Evolutionary conservation across 1,140 invertebrate species (phyloP), one percentile per base, ranked within the genome.

Genomic region (Carposina sasakii): DNA sequence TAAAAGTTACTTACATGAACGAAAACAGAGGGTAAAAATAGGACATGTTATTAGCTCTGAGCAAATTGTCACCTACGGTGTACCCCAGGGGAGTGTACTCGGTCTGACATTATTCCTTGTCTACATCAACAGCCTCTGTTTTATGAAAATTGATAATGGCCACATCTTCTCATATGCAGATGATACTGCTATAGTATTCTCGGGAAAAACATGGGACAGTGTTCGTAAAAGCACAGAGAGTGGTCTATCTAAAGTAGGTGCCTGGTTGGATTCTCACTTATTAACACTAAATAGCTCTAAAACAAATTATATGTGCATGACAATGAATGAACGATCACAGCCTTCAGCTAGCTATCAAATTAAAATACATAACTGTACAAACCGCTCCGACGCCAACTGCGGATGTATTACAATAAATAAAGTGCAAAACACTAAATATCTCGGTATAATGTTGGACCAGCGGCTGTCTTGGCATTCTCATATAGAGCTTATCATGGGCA

Each of bases 81-180:
- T 48, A 12, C 46, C 36, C 4, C 46, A 48, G 19, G 46, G 56
- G 1, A 45, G 42, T 52, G 33, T 49, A 12, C 34, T 59, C 10
- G 53, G 53, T 17, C 57, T 53, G 10, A 15, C 48, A 2, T 28
- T 56, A 12, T 59, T 56, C 31, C 34, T 59, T 1, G 39, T 55
- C 6, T 59, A 43, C 21, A 59, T 56, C 9, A 59, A 58, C 43
- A 33, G 45, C 42, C 17, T 56, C 1, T 37, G 19, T 28, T n/a
- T 39, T 17, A 12, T 45, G 10, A 13, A 12, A 12, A 3, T 26
- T 13, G 33, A 48, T 3, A 15, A 6, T 6, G 23, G 36, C 4
- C 13, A 13, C 16, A 28, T 49, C 6, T 23, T 36, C 22, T 49
- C 31, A 8, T 33, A 34, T 17, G 48, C 39, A n/a, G 36, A 45